phyloP scores from a whole-genome alignment of 2,888 invertebrate species.

The Choreutis nemorana region DNA sequence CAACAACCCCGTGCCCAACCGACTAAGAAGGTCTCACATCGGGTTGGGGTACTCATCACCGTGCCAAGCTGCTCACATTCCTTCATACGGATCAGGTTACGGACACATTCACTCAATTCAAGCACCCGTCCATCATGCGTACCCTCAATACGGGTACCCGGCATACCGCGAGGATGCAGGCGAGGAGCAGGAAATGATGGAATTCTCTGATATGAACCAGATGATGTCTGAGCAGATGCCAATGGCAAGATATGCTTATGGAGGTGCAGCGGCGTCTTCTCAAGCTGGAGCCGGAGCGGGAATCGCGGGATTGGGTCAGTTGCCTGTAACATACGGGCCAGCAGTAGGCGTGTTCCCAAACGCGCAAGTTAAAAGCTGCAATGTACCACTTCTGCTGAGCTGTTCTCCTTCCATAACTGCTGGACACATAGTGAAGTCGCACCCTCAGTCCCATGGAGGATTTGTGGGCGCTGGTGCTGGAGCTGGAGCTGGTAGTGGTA shows the following conservation, averaged over 20 bases:
- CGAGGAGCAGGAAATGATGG: slow-evolving; percentile 27
- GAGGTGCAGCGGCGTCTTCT: neutral
- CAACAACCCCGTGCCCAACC: neutral
- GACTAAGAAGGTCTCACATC: slow-evolving; percentile 5
- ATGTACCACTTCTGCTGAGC: slow-evolving; percentile 42
- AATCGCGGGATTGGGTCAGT: slow-evolving; percentile 11
- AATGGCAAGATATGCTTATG: slow-evolving; percentile 27
- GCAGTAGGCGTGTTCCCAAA: slow-evolving; percentile 42
- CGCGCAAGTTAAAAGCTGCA: slow-evolving; percentile 34
- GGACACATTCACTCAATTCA: too few relatives aligned
- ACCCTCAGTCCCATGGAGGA: slow-evolving; percentile 13
- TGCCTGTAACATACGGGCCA: slow-evolving; percentile 18
- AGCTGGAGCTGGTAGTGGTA: too few relatives aligned
- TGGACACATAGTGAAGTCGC: slow-evolving; percentile 28
- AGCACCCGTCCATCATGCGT: slow-evolving; percentile 16
- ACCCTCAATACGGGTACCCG: slow-evolving; percentile 9
- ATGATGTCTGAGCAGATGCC: slow-evolving; percentile 24
- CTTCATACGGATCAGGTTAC: slow-evolving; percentile 9
- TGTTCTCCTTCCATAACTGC: slow-evolving; percentile 42
- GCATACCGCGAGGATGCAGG: slow-evolving; percentile 25
- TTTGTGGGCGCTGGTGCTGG: too few relatives aligned
- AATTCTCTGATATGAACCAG: slow-evolving; percentile 27
- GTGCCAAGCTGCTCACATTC: slow-evolving; percentile 24
- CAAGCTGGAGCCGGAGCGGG: neutral
- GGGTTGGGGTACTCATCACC: slow-evolving; percentile 20